These are phyloP conservation scores for Aporophyla lueneburgensis DNA, from an alignment of 2,888 invertebrate genomes.

Conservation along the genomic window DNA sequence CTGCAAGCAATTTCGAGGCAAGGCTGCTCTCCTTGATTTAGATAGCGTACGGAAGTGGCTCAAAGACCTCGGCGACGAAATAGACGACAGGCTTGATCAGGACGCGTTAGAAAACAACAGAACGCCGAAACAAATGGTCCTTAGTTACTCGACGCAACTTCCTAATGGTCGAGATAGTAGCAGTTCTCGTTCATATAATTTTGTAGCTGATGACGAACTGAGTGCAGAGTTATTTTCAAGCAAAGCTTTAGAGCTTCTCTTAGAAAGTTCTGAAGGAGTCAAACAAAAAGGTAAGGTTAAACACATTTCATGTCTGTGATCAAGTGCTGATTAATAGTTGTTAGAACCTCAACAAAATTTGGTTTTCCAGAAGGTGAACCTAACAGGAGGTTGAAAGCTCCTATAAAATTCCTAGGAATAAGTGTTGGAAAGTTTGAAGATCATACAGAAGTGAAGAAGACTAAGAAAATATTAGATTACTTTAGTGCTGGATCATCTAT, in stretches of 20 bases:
- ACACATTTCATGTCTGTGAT: neutral
- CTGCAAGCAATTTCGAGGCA: constrained; percentile 98
- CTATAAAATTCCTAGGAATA: constrained; percentile 94
- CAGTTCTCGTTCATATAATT: constrained; percentile 92
- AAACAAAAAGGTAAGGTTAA: constrained; percentile 79
- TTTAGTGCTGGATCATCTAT: constrained; percentile 87
- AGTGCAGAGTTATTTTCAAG: constrained; percentile 92
- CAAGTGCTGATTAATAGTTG: neutral
- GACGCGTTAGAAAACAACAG: constrained; percentile 96
- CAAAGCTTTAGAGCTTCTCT: constrained; percentile 92
- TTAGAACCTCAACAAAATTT: neutral
- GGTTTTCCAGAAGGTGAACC: constrained; percentile 80
- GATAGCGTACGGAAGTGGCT: constrained; percentile 95
- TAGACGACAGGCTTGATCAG: constrained; percentile 95
- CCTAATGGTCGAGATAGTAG: constrained; percentile 90
- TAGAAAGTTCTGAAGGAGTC: constrained; percentile 90
- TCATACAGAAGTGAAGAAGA: constrained; percentile 86
- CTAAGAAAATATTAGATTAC: constrained; percentile 90
- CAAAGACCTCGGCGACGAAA: constrained; percentile 94
- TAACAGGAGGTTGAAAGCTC: constrained; percentile 85
- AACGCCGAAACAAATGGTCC: constrained; percentile 94
- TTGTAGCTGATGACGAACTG: constrained; percentile 91
- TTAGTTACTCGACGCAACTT: constrained; percentile 92
- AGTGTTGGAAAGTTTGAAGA: constrained; percentile 95
- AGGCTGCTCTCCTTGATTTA: constrained; percentile 92